A percentile compares a stretch with the other conserved stretches of the same genome.
phyloP scores from a whole-genome alignment of 2,888 invertebrate genomes.

The Archips crataeganus region DNA sequence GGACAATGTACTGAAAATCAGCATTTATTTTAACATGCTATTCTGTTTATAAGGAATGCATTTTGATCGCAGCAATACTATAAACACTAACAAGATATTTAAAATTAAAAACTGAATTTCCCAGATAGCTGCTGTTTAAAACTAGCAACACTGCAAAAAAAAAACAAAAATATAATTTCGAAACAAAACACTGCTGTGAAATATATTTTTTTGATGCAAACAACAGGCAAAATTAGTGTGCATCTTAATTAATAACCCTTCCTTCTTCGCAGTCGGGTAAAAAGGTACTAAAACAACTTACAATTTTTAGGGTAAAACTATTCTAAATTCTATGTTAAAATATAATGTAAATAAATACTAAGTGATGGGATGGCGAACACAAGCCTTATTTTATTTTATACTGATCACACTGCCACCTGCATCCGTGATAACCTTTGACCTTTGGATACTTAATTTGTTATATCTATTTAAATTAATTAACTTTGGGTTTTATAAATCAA shows the following conservation, averaged over 20 bases:
- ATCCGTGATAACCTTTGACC: conserved; percentile 11
- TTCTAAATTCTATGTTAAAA: conserved; percentile 39
- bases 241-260: conserved; percentile 9
- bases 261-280: not conserved
- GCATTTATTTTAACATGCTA: conserved; percentile 44
- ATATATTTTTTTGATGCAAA: conserved; percentile 44
- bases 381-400: conserved; percentile 40
- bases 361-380: conserved; percentile 45
- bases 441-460: conserved; percentile 19
- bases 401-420: conserved; percentile 24
- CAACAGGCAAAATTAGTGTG: conserved; percentile 29
- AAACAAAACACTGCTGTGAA: conserved; percentile 62
- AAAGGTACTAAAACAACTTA: conserved; percentile 43
- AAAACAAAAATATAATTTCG: conserved; percentile 55
- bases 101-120: conserved; percentile 27
- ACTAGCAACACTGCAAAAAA: conserved; percentile 25
- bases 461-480: conserved; percentile 6
- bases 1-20: conserved; percentile 45
- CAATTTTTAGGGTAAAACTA: conserved; percentile 36
- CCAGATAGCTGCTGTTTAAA: conserved; percentile 28
- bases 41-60: conserved; percentile 53
- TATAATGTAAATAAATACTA: conserved; percentile 44
- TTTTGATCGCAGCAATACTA: conserved; percentile 46
- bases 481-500: conserved; percentile 14
- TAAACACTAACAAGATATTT: conserved; percentile 30